phyloP scores from a whole-genome alignment of 1,140 invertebrate species.

The Drosophila trapezifrons region DNA sequence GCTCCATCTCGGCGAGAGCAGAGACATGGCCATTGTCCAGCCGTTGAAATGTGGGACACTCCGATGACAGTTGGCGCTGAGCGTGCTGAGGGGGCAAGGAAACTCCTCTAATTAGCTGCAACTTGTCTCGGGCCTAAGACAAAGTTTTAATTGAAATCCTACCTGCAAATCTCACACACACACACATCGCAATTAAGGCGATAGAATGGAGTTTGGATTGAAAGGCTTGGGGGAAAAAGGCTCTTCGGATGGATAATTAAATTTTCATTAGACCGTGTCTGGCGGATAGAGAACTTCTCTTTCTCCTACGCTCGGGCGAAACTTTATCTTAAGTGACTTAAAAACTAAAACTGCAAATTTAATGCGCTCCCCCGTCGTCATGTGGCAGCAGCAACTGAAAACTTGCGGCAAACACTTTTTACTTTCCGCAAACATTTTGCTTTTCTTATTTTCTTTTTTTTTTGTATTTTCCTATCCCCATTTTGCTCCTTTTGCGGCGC shows the following conservation, averaged over 20 bases:
- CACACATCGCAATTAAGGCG: slow-evolving; percentile 41
- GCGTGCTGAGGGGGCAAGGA: background rate
- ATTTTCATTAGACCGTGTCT: slow-evolving; percentile 70
- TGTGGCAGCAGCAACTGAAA: slow-evolving; percentile 45
- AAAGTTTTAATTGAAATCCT: slow-evolving; percentile 66
- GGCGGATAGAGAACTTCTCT: slow-evolving; percentile 34
- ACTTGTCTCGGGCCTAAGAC: slow-evolving; percentile 42
- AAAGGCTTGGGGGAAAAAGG: slow-evolving; percentile 9
- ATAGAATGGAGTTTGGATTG: slow-evolving; percentile 18
- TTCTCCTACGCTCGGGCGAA: slow-evolving; percentile 27
- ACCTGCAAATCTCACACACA: slow-evolving; percentile 51
- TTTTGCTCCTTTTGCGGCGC: slow-evolving; percentile 59
- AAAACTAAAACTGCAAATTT: slow-evolving; percentile 79
- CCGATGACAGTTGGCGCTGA: slow-evolving; percentile 33
- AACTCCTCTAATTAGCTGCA: slow-evolving; percentile 58
- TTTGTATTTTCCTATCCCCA: background rate
- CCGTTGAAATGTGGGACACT: slow-evolving; percentile 43
- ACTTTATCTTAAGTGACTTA: slow-evolving; percentile 79
- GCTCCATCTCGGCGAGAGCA: slow-evolving; percentile 3
- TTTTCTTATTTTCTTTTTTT: slow-evolving; percentile 30
- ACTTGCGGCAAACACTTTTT: slow-evolving; percentile 77
- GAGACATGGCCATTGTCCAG: slow-evolving; percentile 16
- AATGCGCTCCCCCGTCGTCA: slow-evolving; percentile 68
- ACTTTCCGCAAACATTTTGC: slow-evolving; percentile 75
- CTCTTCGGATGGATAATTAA: slow-evolving; percentile 64